phyloP scores from a whole-genome alignment of 2,797 vertebrate genomes.

The Moxostoma hubbsi region DNA sequence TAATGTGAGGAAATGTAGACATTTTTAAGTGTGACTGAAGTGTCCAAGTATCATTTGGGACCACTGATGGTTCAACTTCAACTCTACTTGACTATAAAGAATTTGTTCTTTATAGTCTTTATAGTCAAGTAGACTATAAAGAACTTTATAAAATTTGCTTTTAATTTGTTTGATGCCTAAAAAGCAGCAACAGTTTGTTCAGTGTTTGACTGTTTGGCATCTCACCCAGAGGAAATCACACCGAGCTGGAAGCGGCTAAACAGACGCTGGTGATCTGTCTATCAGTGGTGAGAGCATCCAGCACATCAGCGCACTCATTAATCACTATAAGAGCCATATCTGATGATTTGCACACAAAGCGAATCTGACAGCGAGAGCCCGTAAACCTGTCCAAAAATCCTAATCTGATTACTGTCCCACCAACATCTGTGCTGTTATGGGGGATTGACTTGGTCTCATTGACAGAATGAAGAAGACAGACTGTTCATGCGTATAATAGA shows the following conservation, averaged over 20 bases:
- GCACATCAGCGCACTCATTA: conserved; percentile 96
- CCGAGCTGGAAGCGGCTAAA: conserved; percentile 71
- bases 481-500: conserved; percentile 89
- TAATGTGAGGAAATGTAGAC: too few species aligned
- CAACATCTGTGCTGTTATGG: conserved; percentile 91
- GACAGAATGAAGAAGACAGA: conserved; percentile 93
- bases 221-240: conserved; percentile 57
- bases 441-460: conserved; percentile 68
- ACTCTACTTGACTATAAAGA: background rate
- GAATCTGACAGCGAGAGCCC: conserved; percentile 98
- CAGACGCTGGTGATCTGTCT: conserved; percentile 84
- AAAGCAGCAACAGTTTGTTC: conserved; percentile 30
- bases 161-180: too few species aligned
- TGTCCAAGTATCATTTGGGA: too few species aligned
- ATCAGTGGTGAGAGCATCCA: conserved; percentile 86
- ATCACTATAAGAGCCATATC: conserved; percentile 96
- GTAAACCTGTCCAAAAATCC: conserved; percentile 95
- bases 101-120: too few species aligned
- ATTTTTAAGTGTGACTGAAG: too few species aligned
- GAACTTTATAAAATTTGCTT: background rate
- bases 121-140: too few species aligned
- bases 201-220: conserved; percentile 49
- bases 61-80: too few species aligned
- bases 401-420: conserved; percentile 99
- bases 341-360: conserved; percentile 81